A percentile compares a stretch with the other conserved stretches of the same genome.
Evolutionary conservation across 2,888 invertebrate genomes (phyloP).

Genomic region (Tetranychus piercei): DNA sequence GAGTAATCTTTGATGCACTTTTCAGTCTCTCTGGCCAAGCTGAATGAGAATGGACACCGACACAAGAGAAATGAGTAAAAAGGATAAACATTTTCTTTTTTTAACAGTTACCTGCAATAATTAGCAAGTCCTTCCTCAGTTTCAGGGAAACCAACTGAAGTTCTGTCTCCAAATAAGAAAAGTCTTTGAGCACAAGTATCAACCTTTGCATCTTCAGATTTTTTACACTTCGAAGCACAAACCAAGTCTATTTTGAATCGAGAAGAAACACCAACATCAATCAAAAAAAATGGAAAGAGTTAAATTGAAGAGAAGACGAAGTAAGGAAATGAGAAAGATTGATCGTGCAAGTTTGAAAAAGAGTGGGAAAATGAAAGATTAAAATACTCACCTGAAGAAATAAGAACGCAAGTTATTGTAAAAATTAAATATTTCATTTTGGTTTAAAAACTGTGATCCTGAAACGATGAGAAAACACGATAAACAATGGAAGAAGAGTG

Average conservation of each 20-base stretch:
- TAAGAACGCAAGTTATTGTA: not conserved
- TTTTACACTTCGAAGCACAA: not conserved
- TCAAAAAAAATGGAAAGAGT: not conserved
- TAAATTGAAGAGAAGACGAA: not conserved
- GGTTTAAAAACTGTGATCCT: not conserved
- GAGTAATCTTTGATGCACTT: constrained; percentile 10
- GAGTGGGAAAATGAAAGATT: not conserved
- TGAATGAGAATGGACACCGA: not conserved
- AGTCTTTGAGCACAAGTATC: not conserved
- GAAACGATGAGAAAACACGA: not conserved
- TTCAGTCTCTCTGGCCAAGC: not conserved
- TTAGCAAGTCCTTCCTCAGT: not conserved
- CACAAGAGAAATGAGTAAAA: not conserved
- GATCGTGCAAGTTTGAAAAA: not conserved
- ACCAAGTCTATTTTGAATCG: not conserved
- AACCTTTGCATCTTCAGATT: not conserved
- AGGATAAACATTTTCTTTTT: not conserved
- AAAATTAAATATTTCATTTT: not conserved
- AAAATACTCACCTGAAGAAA: not conserved
- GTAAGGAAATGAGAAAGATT: not conserved
- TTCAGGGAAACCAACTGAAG: not conserved
- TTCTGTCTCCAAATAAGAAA: not conserved
- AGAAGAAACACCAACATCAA: not conserved
- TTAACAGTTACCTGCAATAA: not conserved
- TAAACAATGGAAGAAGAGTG: too few relatives aligned